phyloP scores from a whole-genome alignment of 2,797 vertebrate genomes.

The Hipposideros larvatus region DNA sequence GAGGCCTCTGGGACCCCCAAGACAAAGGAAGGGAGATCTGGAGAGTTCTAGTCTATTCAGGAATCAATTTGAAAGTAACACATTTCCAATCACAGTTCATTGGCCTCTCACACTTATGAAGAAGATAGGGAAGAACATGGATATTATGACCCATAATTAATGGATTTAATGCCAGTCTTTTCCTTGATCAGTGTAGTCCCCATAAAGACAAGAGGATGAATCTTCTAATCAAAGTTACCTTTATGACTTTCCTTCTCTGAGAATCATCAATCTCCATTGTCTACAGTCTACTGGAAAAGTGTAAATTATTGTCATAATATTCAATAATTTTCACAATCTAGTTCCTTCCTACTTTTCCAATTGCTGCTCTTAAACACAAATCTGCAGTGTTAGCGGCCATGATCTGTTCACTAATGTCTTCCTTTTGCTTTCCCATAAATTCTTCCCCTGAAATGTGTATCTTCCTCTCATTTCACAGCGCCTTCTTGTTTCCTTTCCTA shows the following conservation, averaged over 20 bases:
- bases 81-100: not conserved
- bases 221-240: not conserved
- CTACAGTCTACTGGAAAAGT: too few species aligned
- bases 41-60: not conserved
- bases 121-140: not conserved
- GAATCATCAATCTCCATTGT: not conserved
- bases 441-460: not conserved
- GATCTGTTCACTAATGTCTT: not conserved
- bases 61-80: not conserved
- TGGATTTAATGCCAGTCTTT: not conserved
- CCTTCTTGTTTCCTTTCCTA: not conserved
- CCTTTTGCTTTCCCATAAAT: not conserved
- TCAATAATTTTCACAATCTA: not conserved
- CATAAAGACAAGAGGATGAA: not conserved
- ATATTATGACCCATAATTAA: not conserved
- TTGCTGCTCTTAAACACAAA: not conserved
- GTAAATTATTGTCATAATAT: not conserved
- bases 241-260: not conserved
- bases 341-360: not conserved
- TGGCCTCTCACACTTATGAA: not conserved
- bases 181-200: not conserved
- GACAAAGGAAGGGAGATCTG: not conserved
- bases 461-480: not conserved
- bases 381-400: not conserved
- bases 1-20: not conserved